Conservation (phyloP, 2,113 vertebrate species). For the Genyomyrus donnyi region DNA sequence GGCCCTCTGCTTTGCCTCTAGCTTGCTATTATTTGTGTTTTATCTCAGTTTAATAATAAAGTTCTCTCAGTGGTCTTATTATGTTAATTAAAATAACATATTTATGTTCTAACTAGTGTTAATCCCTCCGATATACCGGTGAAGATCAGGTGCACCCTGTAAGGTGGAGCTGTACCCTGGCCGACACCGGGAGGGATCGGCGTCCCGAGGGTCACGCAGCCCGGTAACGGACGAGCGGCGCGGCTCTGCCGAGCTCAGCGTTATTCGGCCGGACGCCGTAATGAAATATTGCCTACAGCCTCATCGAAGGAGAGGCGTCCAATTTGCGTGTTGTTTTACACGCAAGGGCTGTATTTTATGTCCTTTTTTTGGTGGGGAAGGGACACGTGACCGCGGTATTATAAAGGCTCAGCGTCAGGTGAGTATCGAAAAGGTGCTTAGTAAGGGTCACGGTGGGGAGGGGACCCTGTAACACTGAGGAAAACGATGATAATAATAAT, state of each 20-base stretch:
- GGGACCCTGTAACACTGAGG: not conserved
- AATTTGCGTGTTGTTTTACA: slow-evolving; percentile 27
- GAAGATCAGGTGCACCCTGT: not conserved
- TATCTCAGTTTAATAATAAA: not conserved
- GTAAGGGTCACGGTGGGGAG: not conserved
- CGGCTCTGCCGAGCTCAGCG: slow-evolving; percentile 40
- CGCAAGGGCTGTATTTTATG: not conserved
- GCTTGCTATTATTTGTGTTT: not conserved
- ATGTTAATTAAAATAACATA: not conserved
- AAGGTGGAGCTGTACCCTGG: not conserved
- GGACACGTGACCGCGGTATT: not conserved
- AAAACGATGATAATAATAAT: not conserved
- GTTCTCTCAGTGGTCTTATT: not conserved
- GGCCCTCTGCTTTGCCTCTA: not conserved
- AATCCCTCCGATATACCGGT: not conserved
- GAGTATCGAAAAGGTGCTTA: not conserved
- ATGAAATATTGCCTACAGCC: slow-evolving; percentile 40
- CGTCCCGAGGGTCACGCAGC: not conserved
- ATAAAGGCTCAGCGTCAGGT: not conserved
- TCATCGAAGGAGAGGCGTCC: slow-evolving; percentile 21
- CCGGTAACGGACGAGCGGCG: slow-evolving; percentile 24
- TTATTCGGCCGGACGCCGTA: slow-evolving; percentile 26
- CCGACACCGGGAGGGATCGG: not conserved
- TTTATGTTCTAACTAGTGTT: not conserved
- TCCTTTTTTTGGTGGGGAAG: not conserved